phyloP scores from a whole-genome alignment of 2,888 invertebrate species.

The Lysandra bellargus region DNA sequence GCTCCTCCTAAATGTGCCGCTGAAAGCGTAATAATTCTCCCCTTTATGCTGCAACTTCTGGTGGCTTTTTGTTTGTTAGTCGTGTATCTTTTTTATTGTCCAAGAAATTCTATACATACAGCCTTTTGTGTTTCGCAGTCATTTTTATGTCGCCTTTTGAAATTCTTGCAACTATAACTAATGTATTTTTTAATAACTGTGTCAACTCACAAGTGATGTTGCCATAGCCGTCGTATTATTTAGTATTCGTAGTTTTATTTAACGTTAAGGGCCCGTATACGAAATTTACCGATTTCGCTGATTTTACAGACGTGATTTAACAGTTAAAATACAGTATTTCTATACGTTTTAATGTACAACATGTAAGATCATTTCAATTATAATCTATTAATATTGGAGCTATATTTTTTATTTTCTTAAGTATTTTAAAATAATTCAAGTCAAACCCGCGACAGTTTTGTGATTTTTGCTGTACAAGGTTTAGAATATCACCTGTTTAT shows the following conservation, averaged over 20 bases:
- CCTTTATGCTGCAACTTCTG: conserved; percentile 71
- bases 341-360: too few species aligned
- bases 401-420: too few species aligned
- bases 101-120: conserved; percentile 44
- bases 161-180: conserved; percentile 34
- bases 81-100: conserved; percentile 66
- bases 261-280: too few species aligned
- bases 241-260: background rate
- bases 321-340: too few species aligned
- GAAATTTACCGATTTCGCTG: too few species aligned
- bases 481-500: too few species aligned
- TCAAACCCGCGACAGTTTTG: too few species aligned
- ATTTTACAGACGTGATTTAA: too few species aligned
- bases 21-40: conserved; percentile 77
- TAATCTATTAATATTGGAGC: too few species aligned
- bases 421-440: too few species aligned
- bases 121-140: conserved; percentile 43
- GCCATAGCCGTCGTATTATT: background rate
- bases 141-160: conserved; percentile 37
- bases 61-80: conserved; percentile 56
- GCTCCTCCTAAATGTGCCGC: conserved; percentile 76
- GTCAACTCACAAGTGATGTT: conserved; percentile 32
- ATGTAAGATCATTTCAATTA: too few species aligned
- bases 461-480: too few species aligned
- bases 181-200: conserved; percentile 36